A percentile compares a stretch with the other conserved stretches of the same genome.
Conservation (phyloP, 2,113 vertebrate species). For the Periophthalmodon schlosseri region DNA sequence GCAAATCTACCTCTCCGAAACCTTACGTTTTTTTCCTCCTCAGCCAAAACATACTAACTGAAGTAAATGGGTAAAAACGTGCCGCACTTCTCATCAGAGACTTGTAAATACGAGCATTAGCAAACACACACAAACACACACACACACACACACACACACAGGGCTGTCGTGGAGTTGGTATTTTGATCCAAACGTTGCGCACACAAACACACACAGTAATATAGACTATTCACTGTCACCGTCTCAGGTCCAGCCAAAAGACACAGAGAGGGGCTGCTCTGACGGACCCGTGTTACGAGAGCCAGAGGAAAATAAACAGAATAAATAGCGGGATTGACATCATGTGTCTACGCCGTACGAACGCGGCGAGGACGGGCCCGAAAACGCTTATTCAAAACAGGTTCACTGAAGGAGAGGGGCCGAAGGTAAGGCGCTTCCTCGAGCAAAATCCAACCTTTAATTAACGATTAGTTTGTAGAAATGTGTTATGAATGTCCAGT, state of each 20-base stretch:
- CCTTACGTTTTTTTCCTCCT: constrained; percentile 43
- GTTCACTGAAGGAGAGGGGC: constrained; percentile 25
- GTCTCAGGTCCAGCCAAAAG: constrained; percentile 66
- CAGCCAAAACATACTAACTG: constrained; percentile 41
- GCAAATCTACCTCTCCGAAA: constrained; percentile 57
- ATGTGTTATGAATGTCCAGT: background rate
- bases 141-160: constrained; percentile 61
- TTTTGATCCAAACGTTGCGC: constrained; percentile 38
- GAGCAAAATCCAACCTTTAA: background rate
- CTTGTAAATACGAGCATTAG: constrained; percentile 54
- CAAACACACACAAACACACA: constrained; percentile 57
- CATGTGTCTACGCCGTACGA: constrained; percentile 54
- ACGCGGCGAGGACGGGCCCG: constrained; percentile 8
- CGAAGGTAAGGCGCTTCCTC: background rate
- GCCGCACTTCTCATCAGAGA: constrained; percentile 57
- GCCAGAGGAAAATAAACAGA: constrained; percentile 66
- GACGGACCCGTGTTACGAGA: constrained; percentile 60
- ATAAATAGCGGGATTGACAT: constrained; percentile 71
- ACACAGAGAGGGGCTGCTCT: constrained; percentile 54
- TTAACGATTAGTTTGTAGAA: background rate
- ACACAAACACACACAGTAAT: constrained; percentile 42
- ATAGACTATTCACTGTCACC: constrained; percentile 55
- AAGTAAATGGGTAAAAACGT: constrained; percentile 60
- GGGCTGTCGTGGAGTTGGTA: constrained; percentile 48
- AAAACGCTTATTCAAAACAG: constrained; percentile 31